Evolutionary conservation across 2,113 vertebrate genomes (phyloP).

Genomic region (Takifugu flavidus): DNA sequence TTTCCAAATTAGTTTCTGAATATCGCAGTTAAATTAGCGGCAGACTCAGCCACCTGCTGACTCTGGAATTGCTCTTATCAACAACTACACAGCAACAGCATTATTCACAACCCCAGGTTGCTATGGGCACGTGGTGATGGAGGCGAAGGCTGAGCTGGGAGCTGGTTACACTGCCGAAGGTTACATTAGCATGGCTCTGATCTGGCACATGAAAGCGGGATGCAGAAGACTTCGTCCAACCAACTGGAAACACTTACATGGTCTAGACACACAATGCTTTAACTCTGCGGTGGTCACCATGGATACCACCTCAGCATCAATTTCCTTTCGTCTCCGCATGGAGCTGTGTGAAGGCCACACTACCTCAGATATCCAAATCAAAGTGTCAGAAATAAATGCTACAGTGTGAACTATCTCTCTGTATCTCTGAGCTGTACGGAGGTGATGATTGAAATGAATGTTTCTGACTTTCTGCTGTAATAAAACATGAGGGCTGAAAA

Average conservation of each 20-base stretch:
- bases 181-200: conserved; percentile 68
- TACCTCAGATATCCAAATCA: conserved; percentile 51
- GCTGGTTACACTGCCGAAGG: conserved; percentile 39
- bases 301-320: conserved; percentile 54
- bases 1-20: conserved; percentile 1
- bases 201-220: conserved; percentile 58
- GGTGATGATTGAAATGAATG: too few relatives aligned
- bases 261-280: conserved; percentile 55
- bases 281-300: conserved; percentile 56
- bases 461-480: conserved; percentile 10
- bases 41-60: conserved; percentile 27
- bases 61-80: conserved; percentile 29
- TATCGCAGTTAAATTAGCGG: conserved; percentile 7
- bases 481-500: conserved; percentile 8
- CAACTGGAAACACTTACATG: conserved; percentile 45
- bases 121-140: conserved; percentile 40
- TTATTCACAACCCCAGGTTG: conserved; percentile 32
- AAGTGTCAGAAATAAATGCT: conserved; percentile 32
- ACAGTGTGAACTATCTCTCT: conserved; percentile 1
- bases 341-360: conserved; percentile 50
- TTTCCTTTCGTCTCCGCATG: conserved; percentile 49
- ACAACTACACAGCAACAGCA: conserved; percentile 26
- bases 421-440: conserved; percentile 9
- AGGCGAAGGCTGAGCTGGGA: conserved; percentile 25
- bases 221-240: conserved; percentile 31